Conservation (phyloP, 2,888 invertebrate genomes). For the Oscheius sp. region DNA sequence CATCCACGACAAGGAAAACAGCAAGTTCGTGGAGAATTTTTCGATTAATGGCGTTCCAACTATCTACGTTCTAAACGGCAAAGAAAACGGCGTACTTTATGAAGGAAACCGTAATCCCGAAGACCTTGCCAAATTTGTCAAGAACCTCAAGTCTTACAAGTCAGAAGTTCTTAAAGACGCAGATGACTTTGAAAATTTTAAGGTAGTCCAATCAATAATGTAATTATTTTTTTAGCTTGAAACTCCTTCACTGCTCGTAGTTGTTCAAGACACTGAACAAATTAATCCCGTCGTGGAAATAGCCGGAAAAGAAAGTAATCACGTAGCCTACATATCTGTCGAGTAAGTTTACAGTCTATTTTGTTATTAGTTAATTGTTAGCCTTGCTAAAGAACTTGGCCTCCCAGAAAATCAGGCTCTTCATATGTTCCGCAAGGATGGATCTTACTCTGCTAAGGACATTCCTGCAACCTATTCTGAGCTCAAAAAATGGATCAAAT, state of each 20-base stretch:
- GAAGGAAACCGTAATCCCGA: not conserved
- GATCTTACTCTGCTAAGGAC: not conserved
- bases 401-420: not conserved
- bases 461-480: not conserved
- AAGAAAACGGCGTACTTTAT: not conserved
- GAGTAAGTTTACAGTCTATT: not conserved
- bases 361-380: not conserved
- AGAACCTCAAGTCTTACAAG: not conserved
- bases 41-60: conserved; percentile 27
- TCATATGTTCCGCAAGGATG: conserved; percentile 19
- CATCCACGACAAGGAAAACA: conserved; percentile 6
- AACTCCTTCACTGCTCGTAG: not conserved
- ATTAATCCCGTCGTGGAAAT: not conserved
- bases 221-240: not conserved
- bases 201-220: not conserved
- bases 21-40: conserved; percentile 7
- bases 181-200: conserved; percentile 2
- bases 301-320: not conserved
- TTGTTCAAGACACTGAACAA: not conserved
- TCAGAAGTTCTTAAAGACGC: not conserved
- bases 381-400: not conserved
- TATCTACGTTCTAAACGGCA: conserved; percentile 12
- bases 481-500: conserved; percentile 1
- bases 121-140: conserved; percentile 15
- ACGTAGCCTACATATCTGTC: not conserved